Evolutionary conservation across 1,140 invertebrate genomes (phyloP).

Genomic region (Philotrypesis tridentata): DNA sequence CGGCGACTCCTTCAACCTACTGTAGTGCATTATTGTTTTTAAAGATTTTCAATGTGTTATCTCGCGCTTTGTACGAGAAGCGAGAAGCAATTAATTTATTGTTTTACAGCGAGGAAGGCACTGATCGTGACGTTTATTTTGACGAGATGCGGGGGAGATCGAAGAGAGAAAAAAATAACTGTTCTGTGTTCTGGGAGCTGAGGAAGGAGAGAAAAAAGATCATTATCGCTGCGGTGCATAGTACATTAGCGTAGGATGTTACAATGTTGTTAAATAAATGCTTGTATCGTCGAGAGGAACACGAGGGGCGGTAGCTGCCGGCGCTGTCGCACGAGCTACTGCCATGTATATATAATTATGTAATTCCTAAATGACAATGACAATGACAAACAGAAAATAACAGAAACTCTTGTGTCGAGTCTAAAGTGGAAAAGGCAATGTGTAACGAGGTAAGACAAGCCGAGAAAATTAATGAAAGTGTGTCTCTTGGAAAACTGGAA

Average conservation of each 20-base stretch:
- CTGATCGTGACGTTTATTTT: slow-evolving; percentile 14
- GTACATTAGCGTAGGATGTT: slow-evolving; percentile 65
- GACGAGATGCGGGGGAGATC: no score
- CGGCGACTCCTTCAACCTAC: not conserved
- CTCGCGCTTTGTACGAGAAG: not conserved
- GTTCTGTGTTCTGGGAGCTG: slow-evolving; percentile 22
- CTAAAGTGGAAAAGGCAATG: slow-evolving; percentile 46
- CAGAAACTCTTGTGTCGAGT: slow-evolving; percentile 66
- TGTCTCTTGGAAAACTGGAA: slow-evolving; percentile 28
- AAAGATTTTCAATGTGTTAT: slow-evolving; percentile 25
- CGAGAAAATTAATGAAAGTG: slow-evolving; percentile 30
- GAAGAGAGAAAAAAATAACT: not conserved
- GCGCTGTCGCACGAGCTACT: slow-evolving; percentile 64
- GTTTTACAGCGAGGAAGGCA: not conserved
- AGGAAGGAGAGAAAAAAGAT: slow-evolving; percentile 48
- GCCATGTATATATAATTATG: slow-evolving; percentile 65
- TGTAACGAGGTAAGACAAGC: slow-evolving; percentile 20
- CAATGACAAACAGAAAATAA: not conserved
- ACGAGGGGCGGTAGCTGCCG: slow-evolving; percentile 59
- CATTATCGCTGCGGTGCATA: slow-evolving; percentile 63
- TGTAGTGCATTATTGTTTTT: slow-evolving; percentile 9
- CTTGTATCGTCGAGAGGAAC: slow-evolving; percentile 66
- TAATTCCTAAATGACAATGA: slow-evolving; percentile 34
- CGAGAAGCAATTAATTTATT: no score
- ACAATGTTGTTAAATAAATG: slow-evolving; percentile 65